Percentiles rank a stretch among this genome's conserved stretches.
Conservation (phyloP, 2,888 invertebrate genomes). For the Trachelus tabidus region DNA sequence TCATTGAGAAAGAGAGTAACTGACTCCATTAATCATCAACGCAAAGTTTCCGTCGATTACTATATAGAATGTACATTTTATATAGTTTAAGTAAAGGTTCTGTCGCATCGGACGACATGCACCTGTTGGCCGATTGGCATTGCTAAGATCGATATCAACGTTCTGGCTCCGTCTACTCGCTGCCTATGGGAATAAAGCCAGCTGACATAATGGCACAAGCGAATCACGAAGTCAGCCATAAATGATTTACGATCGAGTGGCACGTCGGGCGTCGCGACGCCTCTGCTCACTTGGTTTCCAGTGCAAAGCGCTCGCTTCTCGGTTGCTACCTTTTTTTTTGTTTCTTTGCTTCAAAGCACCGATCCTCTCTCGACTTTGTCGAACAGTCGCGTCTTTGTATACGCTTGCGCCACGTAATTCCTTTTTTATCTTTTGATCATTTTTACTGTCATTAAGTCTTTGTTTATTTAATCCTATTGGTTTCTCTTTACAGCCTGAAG, state of each 20-base stretch:
- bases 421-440: neutral
- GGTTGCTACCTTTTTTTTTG: neutral
- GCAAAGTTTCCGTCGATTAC: neutral
- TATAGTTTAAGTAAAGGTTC: neutral
- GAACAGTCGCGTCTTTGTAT: neutral
- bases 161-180: neutral
- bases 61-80: neutral
- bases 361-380: neutral
- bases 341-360: neutral
- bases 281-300: neutral
- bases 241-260: neutral
- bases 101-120: neutral
- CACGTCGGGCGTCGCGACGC: neutral
- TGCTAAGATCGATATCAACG: neutral
- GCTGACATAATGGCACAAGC: neutral
- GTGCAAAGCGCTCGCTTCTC: neutral
- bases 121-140: neutral
- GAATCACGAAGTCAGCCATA: neutral
- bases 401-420: neutral
- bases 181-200: neutral
- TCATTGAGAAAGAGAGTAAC: neutral
- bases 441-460: neutral
- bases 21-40: neutral
- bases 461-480: neutral
- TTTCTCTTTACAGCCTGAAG: conserved; percentile 73